Evolutionary conservation across 1,140 invertebrate species (phyloP), one percentile per base, ranked within the genome.

Genomic region (Platorchestia sp.): DNA sequence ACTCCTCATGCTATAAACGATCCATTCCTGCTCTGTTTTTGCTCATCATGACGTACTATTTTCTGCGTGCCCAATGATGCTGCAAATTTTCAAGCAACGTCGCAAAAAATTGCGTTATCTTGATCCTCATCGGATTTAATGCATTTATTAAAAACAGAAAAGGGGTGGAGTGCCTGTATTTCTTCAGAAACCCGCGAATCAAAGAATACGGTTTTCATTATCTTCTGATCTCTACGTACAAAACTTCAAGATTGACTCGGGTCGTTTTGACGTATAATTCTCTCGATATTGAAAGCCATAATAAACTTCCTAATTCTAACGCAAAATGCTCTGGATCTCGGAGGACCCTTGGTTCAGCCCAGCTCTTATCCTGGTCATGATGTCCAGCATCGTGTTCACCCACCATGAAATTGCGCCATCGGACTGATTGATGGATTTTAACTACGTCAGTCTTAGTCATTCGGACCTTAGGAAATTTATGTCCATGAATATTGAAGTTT

Each of bases 361-460:
- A 22, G 59, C 1, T 27, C 59, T 10, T 75, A 36, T 75, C 27
- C 59, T 75, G 59, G 27, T 27, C 59, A 75, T 75, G 36, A 22
- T 27, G 59, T 75, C 59, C 59, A 22, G 59, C 91, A 14, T 93
- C 47, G 43, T 40, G 91, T 7, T 47, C 91, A 93, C 14, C 45
- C 43, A n/a, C 43, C 91, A 10, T 44, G 22, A 93, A 93, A 93
- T 93, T 45, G n/a, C 22, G 45, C 91, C 0, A 93, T 45, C 91
- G 43, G 22, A 45, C 45, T 93, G 91, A 93, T 93, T 93, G 45
- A 93, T 47, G 45, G 91, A 93, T 45, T 10, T 16, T 93, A 44
- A 44, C 22, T 45, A 36, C 7, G 0, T 22, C 7, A 42, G 87
- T 42, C 87, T 89, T 89, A 42, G 10, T 89, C 87, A 14, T 36